Evolutionary conservation across 2,113 vertebrate species (phyloP).

Genomic region (Hippopotamus amphibius): DNA sequence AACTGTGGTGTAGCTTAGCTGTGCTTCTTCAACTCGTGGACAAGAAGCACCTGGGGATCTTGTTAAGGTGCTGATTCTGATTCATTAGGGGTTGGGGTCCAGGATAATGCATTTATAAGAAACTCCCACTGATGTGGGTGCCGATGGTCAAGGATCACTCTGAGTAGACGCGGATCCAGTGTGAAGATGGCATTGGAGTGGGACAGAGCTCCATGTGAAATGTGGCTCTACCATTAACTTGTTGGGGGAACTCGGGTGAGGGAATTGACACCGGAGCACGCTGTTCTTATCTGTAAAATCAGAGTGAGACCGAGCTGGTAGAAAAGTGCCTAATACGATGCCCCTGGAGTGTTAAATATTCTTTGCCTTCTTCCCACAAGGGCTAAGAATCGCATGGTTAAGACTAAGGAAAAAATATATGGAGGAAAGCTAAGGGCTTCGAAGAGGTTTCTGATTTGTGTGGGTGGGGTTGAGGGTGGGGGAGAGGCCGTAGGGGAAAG

Average conservation of each 20-base stretch:
- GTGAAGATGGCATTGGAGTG: not conserved
- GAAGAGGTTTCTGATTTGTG: not conserved
- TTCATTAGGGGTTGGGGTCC: not conserved
- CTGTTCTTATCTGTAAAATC: not conserved
- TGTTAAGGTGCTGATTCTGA: not conserved
- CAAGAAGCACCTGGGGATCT: not conserved
- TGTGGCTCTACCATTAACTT: not conserved
- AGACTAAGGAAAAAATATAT: not conserved
- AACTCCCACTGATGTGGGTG: not conserved
- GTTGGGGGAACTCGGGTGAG: not conserved
- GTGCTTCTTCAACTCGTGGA: not conserved
- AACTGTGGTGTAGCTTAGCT: not conserved
- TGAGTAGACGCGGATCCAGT: not conserved
- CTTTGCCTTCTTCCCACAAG: not conserved
- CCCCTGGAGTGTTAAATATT: not conserved
- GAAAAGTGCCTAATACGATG: not conserved
- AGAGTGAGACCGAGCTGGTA: not conserved
- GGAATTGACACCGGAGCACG: not conserved
- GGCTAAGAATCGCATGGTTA: not conserved
- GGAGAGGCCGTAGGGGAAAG: not conserved
- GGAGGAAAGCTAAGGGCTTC: not conserved
- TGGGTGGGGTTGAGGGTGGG: fast-evolving
- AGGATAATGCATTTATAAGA: not conserved
- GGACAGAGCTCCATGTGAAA: not conserved
- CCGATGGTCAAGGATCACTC: fast-evolving